Conservation (phyloP, 2,797 vertebrate species). For the Champsocephalus esox region DNA sequence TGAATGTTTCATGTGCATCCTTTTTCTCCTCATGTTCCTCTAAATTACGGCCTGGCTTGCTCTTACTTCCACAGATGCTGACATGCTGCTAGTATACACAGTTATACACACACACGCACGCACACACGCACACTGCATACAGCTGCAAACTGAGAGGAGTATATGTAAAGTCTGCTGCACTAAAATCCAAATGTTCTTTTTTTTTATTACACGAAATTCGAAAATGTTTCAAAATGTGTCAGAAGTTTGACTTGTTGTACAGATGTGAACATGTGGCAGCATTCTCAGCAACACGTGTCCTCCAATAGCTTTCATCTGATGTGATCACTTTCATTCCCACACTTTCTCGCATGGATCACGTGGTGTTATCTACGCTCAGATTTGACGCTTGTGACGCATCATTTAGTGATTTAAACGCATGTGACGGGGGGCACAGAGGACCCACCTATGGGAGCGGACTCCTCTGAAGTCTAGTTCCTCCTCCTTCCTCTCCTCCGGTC, state of each 20-base stretch:
- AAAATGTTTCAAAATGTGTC: background rate
- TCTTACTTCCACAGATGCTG: conserved; percentile 7
- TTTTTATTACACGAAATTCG: too few species aligned
- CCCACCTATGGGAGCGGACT: conserved; percentile 37
- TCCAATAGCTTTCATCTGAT: background rate
- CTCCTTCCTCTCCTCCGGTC: background rate
- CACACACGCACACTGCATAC: background rate
- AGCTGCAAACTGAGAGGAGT: background rate
- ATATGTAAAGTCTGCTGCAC: background rate
- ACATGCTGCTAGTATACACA: background rate
- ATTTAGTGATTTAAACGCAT: background rate
- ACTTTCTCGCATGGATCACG: background rate
- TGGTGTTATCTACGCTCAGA: too few species aligned
- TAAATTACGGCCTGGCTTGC: background rate
- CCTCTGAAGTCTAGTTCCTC: background rate
- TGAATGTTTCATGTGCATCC: conserved; percentile 5
- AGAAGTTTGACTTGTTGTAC: background rate
- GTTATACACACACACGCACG: too few species aligned
- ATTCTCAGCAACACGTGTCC: background rate
- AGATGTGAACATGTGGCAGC: background rate
- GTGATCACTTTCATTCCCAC: background rate
- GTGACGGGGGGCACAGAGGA: conserved; percentile 11
- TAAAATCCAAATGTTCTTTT: too few species aligned
- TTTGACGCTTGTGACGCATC: background rate
- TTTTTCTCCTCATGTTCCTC: conserved; percentile 2